Evolutionary conservation across 2,113 vertebrate species (phyloP).

Genomic region (Chaetorhynchus papuensis): DNA sequence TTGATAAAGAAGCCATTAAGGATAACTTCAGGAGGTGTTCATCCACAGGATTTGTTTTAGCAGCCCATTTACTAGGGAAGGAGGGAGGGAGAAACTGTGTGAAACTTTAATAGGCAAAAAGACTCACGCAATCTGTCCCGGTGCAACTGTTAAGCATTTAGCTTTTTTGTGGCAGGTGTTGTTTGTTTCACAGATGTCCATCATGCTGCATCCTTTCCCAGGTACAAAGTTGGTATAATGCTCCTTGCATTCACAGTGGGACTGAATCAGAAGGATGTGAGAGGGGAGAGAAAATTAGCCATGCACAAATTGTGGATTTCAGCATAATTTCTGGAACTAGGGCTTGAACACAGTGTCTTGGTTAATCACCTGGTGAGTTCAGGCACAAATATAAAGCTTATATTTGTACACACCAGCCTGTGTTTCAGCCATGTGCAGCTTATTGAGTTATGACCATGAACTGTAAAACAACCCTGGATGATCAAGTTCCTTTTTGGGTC

Average conservation of each 20-base stretch:
- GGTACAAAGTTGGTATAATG: constrained; percentile 73
- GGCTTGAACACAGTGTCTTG: not conserved
- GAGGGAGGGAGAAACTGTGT: not conserved
- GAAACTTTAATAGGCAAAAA: not conserved
- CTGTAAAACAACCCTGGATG: not conserved
- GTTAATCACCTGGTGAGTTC: not conserved
- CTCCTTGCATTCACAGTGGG: constrained; percentile 87
- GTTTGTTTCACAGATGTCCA: constrained; percentile 73
- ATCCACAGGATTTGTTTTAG: not conserved
- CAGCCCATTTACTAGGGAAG: not conserved
- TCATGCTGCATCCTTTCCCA: constrained; percentile 76
- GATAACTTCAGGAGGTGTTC: not conserved
- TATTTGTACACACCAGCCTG: not conserved
- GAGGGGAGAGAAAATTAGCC: not conserved
- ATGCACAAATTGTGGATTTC: not conserved
- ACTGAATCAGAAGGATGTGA: constrained; percentile 65
- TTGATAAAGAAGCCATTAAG: not conserved
- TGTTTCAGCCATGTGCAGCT: not conserved
- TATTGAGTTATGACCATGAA: not conserved
- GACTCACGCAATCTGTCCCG: constrained; percentile 79
- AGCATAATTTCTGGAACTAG: not conserved
- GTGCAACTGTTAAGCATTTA: constrained; percentile 74
- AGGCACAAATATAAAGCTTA: not conserved
- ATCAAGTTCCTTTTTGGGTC: not conserved
- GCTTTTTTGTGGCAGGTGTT: constrained; percentile 84